A percentile compares a stretch with the other conserved stretches of the same genome.
Evolutionary conservation across 2,888 invertebrate species (phyloP).

Genomic region (Carterocephalus palaemon): DNA sequence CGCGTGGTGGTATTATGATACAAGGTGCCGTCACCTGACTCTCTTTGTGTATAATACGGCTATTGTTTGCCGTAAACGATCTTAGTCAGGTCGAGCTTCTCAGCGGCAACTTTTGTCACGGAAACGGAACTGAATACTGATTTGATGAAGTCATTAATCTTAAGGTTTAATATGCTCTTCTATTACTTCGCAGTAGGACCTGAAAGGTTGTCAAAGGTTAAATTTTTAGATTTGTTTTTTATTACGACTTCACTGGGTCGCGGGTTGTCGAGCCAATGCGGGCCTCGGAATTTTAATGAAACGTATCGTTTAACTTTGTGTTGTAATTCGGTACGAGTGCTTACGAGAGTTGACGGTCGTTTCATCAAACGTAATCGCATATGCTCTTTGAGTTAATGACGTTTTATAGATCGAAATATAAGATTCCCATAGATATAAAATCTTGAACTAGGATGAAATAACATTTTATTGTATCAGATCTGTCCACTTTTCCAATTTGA

Average conservation of each 20-base stretch:
- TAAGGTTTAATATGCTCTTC: constrained; percentile 12
- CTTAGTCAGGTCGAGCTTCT: constrained; percentile 43
- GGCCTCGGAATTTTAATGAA: constrained; percentile 29
- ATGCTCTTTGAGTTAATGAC: constrained; percentile 27
- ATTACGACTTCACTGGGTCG: constrained; percentile 10
- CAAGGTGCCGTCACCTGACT: constrained; percentile 56
- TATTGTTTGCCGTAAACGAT: constrained; percentile 69
- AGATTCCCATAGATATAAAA: constrained; percentile 20
- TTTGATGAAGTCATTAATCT: constrained; percentile 31
- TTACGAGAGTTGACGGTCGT: constrained; percentile 27
- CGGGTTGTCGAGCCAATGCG: constrained; percentile 13
- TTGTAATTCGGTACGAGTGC: constrained; percentile 29
- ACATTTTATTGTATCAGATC: constrained; percentile 26
- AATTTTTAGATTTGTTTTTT: constrained; percentile 19
- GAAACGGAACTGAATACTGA: constrained; percentile 29
- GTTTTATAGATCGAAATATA: constrained; percentile 25
- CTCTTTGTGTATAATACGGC: constrained; percentile 60
- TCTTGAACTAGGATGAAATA: constrained; percentile 20
- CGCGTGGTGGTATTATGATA: constrained; percentile 55
- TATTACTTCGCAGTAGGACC: constrained; percentile 23
- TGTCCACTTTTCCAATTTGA: constrained; percentile 21
- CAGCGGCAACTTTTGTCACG: constrained; percentile 26
- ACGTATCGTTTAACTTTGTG: constrained; percentile 23
- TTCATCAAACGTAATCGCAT: constrained; percentile 23
- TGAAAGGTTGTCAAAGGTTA: constrained; percentile 16